Percentiles rank a stretch among this genome's conserved stretches.
Conservation (phyloP, 2,113 vertebrate species). For the Gadus chalcogrammus region DNA sequence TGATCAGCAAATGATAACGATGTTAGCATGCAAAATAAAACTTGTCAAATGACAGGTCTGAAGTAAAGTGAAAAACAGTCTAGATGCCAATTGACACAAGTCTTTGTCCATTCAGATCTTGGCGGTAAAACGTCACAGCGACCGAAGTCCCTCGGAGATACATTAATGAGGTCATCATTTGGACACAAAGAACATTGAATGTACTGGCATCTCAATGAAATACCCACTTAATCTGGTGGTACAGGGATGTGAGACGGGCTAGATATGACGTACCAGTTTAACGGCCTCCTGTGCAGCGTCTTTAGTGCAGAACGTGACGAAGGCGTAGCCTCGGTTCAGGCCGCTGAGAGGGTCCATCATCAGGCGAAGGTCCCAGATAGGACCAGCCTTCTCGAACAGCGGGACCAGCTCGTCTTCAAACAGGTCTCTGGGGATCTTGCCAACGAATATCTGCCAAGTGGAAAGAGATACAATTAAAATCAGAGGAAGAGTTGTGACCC, state of each 20-base stretch:
- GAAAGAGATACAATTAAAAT: neutral
- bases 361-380: constrained; percentile 97
- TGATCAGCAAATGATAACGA: neutral
- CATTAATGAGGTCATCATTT: constrained; percentile 51
- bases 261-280: constrained; percentile 82
- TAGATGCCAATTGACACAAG: neutral
- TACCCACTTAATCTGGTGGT: too few species aligned
- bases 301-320: constrained; percentile 99
- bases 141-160: constrained; percentile 52
- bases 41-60: neutral
- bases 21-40: neutral
- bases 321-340: constrained; percentile 98
- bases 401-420: constrained; percentile 99
- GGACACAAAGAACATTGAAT: constrained; percentile 31
- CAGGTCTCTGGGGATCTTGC: constrained; percentile 97
- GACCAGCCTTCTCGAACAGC: constrained; percentile 97
- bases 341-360: constrained; percentile 99
- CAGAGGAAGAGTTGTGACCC: neutral
- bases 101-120: constrained; percentile 62
- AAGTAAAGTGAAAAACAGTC: neutral
- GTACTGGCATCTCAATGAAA: too few species aligned
- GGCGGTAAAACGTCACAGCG: constrained; percentile 63
- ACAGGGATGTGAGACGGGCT: neutral
- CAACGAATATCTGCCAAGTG: constrained; percentile 92
- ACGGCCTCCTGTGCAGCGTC: constrained; percentile 98